A percentile compares a stretch with the other conserved stretches of the same genome.
Conservation (phyloP, 1,140 invertebrate species). For the Pogonomyrmex barbatus region DNA sequence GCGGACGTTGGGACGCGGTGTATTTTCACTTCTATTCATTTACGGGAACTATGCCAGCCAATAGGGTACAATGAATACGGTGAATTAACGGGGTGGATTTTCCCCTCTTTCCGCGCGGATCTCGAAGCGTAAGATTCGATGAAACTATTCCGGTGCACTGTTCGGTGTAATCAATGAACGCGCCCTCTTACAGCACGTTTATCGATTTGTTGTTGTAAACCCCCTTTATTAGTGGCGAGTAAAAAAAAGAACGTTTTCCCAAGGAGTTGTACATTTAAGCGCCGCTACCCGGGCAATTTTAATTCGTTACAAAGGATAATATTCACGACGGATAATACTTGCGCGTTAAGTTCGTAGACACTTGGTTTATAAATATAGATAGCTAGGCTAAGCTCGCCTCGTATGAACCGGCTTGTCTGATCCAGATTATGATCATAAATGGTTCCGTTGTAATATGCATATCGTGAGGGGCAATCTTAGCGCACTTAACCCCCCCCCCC, state of each 20-base stretch:
- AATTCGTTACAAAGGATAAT: not conserved
- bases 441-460: slow-evolving; percentile 42
- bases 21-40: slow-evolving; percentile 59
- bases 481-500: slow-evolving; percentile 31
- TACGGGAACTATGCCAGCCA: slow-evolving; percentile 44
- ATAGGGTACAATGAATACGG: slow-evolving; percentile 52
- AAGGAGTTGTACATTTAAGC: not conserved
- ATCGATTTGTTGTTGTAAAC: slow-evolving; percentile 38
- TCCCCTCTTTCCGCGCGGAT: slow-evolving; percentile 19
- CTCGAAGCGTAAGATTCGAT: slow-evolving; percentile 50
- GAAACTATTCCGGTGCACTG: not conserved
- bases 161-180: slow-evolving; percentile 6
- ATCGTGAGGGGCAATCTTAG: slow-evolving; percentile 33
- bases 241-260: not conserved
- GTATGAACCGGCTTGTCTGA: slow-evolving; percentile 2
- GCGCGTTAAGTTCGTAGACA: not conserved
- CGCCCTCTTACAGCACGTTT: not conserved
- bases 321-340: not conserved
- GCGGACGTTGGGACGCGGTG: not conserved
- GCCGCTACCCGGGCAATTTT: not conserved
- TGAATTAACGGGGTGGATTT: slow-evolving; percentile 43
- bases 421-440: slow-evolving; percentile 47
- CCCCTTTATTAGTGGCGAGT: not conserved
- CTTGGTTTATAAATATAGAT: slow-evolving; percentile 38
- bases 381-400: not conserved